A percentile compares a stretch with the other conserved stretches of the same genome.
These are phyloP conservation scores for Lytechinus variegatus DNA, from an alignment of 35 echinoderm and acorn worm species.

Conservation along the genomic window DNA sequence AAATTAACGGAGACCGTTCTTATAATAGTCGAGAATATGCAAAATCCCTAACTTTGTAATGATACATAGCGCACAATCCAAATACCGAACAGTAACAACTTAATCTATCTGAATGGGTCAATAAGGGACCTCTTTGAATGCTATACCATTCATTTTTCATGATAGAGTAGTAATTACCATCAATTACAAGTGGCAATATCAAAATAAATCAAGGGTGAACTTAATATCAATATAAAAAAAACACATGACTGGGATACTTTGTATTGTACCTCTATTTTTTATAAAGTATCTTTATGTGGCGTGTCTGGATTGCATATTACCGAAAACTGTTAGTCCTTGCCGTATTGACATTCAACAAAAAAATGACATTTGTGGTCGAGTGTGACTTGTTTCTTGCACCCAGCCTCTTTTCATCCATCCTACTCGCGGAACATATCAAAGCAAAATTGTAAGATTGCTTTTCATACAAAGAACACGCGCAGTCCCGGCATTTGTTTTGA, in stretches of 20 bases:
- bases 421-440: conserved; percentile 3
- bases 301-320: not conserved
- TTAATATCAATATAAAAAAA: not conserved
- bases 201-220: not conserved
- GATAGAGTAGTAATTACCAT: not conserved
- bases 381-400: conserved; percentile 3
- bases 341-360: conserved; percentile 19
- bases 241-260: not conserved
- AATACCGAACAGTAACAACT: no score
- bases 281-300: not conserved
- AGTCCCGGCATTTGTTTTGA: conserved; percentile 45
- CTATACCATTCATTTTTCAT: not conserved
- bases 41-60: no score
- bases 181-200: not conserved
- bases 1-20: no score
- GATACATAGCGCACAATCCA: no score
- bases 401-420: not conserved
- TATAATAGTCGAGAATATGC: no score
- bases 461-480: conserved; percentile 31
- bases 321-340: not conserved
- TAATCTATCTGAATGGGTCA: not conserved
- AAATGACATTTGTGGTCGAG: not conserved
- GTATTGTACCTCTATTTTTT: not conserved
- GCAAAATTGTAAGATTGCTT: not conserved
- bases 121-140: not conserved